A percentile compares a stretch with the other conserved stretches of the same genome.
Evolutionary conservation across 2,797 vertebrate species (phyloP).

Genomic region (Cryptoprocta ferox): DNA sequence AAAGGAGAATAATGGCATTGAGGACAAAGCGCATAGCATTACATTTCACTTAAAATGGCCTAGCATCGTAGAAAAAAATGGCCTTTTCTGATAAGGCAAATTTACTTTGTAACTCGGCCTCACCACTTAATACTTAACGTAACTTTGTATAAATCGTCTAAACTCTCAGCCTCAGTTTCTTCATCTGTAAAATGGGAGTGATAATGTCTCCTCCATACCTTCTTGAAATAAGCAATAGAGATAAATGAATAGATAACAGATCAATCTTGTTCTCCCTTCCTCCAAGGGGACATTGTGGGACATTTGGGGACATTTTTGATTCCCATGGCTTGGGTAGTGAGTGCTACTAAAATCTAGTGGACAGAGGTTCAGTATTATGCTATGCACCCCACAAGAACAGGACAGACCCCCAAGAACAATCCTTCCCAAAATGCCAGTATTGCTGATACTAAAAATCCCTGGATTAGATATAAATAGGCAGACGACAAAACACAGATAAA

Average conservation of each 20-base stretch:
- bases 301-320: background rate
- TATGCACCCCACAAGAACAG: background rate
- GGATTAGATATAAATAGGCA: background rate
- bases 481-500: background rate
- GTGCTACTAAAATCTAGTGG: background rate
- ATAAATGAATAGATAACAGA: background rate
- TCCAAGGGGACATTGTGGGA: background rate
- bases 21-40: background rate
- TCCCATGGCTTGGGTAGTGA: background rate
- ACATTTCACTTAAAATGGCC: background rate
- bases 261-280: background rate
- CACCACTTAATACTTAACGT: background rate
- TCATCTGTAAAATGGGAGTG: background rate
- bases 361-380: background rate
- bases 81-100: background rate
- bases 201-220: background rate
- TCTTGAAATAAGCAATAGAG: background rate
- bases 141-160: background rate
- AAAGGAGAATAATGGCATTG: background rate
- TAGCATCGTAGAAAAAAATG: background rate
- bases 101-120: background rate
- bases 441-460: background rate
- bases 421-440: background rate
- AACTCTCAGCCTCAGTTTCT: background rate
- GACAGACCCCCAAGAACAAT: background rate